phyloP scores from a whole-genome alignment of 2,888 invertebrate genomes.

The Stenurella melanura region DNA sequence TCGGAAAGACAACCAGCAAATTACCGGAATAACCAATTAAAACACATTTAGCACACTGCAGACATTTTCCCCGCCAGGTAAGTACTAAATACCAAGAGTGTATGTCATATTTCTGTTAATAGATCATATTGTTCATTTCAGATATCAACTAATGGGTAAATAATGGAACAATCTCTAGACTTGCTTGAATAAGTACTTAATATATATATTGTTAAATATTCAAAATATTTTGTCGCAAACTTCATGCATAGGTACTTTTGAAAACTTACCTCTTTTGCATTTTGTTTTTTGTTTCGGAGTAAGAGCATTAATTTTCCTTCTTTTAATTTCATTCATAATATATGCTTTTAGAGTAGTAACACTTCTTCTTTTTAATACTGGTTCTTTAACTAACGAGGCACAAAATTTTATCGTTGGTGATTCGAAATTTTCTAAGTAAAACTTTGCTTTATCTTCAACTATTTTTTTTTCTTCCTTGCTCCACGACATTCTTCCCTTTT shows the following conservation, averaged over 20 bases:
- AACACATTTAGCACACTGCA: too few relatives aligned
- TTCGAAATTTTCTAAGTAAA: conserved; percentile 37
- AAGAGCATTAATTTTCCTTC: conserved; percentile 18
- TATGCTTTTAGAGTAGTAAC: conserved; percentile 28
- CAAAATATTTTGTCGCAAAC: too few relatives aligned
- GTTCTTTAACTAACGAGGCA: conserved; percentile 31
- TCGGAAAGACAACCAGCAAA: too few relatives aligned
- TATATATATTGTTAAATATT: too few relatives aligned
- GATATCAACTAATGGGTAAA: too few relatives aligned
- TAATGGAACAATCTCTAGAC: too few relatives aligned
- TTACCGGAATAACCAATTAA: too few relatives aligned
- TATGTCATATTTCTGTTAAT: too few relatives aligned
- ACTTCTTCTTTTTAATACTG: conserved; percentile 30
- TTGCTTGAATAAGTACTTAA: too few relatives aligned
- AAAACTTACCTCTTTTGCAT: conserved; percentile 34
- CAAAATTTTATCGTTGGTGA: conserved; percentile 34
- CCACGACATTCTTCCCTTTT: conserved; percentile 28
- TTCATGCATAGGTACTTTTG: neutral
- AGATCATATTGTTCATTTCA: too few relatives aligned
- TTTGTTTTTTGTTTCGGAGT: conserved; percentile 25
- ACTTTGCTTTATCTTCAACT: conserved; percentile 30
- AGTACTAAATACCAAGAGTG: too few relatives aligned
- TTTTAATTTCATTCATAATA: conserved; percentile 38
- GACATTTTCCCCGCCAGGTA: too few relatives aligned
- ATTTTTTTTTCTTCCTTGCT: conserved; percentile 32